Evolutionary conservation across 1,140 invertebrate species (phyloP), one percentile per base, ranked within the genome.

Genomic region (Calycopis cecrops): DNA sequence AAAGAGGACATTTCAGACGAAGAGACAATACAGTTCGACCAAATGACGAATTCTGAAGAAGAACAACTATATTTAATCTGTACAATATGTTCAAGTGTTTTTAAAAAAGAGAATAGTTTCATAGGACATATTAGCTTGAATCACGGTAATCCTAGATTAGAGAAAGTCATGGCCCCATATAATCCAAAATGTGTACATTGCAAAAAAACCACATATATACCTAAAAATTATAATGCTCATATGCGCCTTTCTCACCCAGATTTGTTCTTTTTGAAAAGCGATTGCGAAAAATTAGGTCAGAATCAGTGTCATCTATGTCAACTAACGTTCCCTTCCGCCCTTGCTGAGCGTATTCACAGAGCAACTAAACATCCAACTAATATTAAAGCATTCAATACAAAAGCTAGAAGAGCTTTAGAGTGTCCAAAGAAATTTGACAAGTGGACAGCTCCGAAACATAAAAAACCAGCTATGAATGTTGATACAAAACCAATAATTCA

Each of bases 301-400:
- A 16, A 44, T 16, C 35, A 60, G n/a, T 63, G 62, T 16, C 38
- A 11, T 0, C 16, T 17, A 11, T 65, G 63, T 38, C 55, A 48
- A 14, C n/a, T 52, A 3, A 49, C 21, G 1, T 65, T 65, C n/a
- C 47, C 57, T 8, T 57, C 63, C 0, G 55, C 54, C 4, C 52
- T 57, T 38, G 49, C 57, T 8, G 47, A 56, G 34, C 50, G 37
- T 1, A 62, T 59, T 18, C 63, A 65, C 50, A 35, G 37, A 8
- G 42, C 42, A 1, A 28, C 37, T 0, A 50, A 62, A 42, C 63
- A 65, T 34, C 10, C 55, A n/a, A 40, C 35, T 7, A 47, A 21
- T 17, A 8, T 9, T 38, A 37, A 52, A 35, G 21, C 35, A 12
- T n/a, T 7, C n/a, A 44, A 14, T 34, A 12, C 34, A 9, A 35